Percentiles rank a stretch among this genome's conserved stretches.
Evolutionary conservation across 2,888 invertebrate genomes (phyloP).

Genomic region (Andrena bicolor): DNA sequence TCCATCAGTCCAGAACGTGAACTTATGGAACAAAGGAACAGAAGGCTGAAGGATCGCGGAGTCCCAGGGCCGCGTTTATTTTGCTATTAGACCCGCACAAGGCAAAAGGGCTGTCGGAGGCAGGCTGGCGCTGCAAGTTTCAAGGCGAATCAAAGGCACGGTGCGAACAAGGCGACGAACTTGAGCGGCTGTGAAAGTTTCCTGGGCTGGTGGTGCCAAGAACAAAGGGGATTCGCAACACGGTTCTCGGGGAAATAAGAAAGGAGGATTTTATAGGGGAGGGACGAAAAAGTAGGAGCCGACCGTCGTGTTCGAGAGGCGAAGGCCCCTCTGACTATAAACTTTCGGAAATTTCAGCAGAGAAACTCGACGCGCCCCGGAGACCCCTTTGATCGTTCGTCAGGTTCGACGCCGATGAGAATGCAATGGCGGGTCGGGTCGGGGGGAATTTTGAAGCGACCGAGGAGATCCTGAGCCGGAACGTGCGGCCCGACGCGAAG

Average conservation of each 20-base stretch:
- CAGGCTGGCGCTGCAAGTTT: conserved; percentile 9
- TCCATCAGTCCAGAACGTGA: not conserved
- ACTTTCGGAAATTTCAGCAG: conserved; percentile 30
- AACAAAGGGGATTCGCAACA: conserved; percentile 28
- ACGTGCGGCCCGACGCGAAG: conserved; percentile 46
- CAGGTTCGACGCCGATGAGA: conserved; percentile 43
- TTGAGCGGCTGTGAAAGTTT: conserved; percentile 11
- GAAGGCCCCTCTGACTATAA: not conserved
- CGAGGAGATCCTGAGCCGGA: conserved; percentile 50
- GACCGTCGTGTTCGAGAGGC: not conserved
- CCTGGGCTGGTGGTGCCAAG: not conserved
- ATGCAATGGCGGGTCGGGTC: conserved; percentile 33
- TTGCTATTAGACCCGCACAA: not conserved
- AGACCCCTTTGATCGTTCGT: conserved; percentile 30
- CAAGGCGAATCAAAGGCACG: conserved; percentile 19
- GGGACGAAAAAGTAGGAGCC: not conserved
- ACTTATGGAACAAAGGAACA: not conserved
- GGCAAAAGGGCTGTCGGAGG: not conserved
- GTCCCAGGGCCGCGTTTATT: not conserved
- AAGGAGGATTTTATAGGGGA: not conserved
- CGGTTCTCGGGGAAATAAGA: not conserved
- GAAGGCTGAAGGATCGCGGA: not conserved
- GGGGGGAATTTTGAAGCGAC: conserved; percentile 61
- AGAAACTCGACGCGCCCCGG: not conserved
- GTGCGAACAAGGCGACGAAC: conserved; percentile 13